phyloP scores from a whole-genome alignment of 2,797 vertebrate species.

The Argyrosomus regius region DNA sequence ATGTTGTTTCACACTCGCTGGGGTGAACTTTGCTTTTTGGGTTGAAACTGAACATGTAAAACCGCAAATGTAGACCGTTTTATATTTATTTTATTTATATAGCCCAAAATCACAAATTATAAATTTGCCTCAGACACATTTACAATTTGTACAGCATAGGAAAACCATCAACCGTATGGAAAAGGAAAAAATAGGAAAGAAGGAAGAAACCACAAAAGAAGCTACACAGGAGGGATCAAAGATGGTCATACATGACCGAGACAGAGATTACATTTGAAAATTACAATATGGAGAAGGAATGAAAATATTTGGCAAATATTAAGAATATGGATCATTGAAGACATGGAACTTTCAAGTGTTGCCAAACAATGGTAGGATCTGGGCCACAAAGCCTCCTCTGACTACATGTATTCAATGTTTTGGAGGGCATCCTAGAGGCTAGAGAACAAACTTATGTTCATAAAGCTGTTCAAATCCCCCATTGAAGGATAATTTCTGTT shows the following conservation, averaged over 20 bases:
- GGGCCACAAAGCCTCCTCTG: neutral
- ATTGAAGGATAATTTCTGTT: neutral
- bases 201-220: neutral
- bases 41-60: neutral
- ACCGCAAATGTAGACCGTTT: neutral
- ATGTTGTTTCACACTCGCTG: slow-evolving; percentile 12
- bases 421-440: neutral
- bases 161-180: neutral
- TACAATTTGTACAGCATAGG: neutral
- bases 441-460: neutral
- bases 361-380: neutral
- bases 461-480: too few relatives aligned
- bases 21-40: neutral
- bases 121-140: neutral
- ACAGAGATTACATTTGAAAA: neutral
- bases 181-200: neutral
- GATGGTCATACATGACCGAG: neutral
- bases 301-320: neutral
- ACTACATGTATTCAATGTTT: neutral
- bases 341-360: neutral
- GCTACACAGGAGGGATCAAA: neutral
- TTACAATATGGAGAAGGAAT: neutral
- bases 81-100: neutral
- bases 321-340: neutral
- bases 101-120: neutral